phyloP scores from a whole-genome alignment of 2,797 vertebrate species.

The Falco columbarius region DNA sequence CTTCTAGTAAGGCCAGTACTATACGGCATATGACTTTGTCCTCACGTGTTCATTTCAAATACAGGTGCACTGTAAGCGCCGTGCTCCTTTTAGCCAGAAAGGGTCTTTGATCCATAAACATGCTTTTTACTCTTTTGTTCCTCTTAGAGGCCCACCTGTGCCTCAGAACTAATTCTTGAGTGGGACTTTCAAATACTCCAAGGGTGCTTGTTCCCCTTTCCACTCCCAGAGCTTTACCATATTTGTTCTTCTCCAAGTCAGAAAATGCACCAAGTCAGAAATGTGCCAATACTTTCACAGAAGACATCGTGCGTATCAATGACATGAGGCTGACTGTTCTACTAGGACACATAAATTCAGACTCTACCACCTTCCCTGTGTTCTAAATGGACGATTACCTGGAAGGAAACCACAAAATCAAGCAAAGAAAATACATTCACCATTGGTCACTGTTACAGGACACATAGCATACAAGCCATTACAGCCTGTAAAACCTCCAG shows the following conservation, averaged over 20 bases:
- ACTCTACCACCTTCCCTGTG: not conserved
- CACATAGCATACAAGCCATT: not conserved
- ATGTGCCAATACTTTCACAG: not conserved
- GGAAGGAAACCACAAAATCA: not conserved
- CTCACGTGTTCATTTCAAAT: constrained; percentile 14
- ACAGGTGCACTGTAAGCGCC: not conserved
- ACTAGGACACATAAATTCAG: not conserved
- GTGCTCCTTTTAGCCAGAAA: constrained; percentile 37
- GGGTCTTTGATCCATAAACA: constrained; percentile 38
- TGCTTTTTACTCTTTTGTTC: not conserved
- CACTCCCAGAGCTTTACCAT: not conserved
- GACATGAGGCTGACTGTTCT: not conserved
- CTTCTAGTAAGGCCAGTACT: not conserved
- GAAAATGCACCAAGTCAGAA: not conserved
- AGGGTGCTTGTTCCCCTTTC: not conserved
- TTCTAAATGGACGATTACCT: not conserved
- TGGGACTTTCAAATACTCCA: constrained; percentile 10
- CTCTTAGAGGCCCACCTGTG: constrained; percentile 16
- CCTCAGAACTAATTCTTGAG: constrained; percentile 43
- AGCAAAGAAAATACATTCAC: not conserved
- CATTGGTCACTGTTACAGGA: not conserved
- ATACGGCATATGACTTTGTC: not conserved
- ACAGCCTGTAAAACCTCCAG: not conserved
- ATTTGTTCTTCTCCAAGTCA: not conserved
- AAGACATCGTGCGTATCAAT: accelerated